Evolutionary conservation across 2,888 invertebrate genomes (phyloP), one percentile per base, ranked within the genome.

Genomic region (Lypha dubia): DNA sequence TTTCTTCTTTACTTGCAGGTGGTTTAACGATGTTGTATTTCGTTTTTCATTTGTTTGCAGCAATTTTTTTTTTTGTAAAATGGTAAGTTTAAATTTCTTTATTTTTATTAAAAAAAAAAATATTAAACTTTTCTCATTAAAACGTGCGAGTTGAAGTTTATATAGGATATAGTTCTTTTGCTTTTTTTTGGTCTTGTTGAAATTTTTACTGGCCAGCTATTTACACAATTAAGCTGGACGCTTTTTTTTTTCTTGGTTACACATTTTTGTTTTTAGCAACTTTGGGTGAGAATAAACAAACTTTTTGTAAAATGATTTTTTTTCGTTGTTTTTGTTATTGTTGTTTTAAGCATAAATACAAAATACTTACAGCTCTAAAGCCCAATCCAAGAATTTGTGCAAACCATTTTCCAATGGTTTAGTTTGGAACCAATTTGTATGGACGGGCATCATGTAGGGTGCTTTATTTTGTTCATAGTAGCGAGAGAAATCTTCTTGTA

Each of bases 381-480:
- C 95, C 96, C 97, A 97, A 87, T 96, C 95, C 80, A 98, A 93
- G 93, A 98, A 98, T 92, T 97, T 97, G 88, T 96, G 95, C 1
- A 98, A 93, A 22, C 97, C 98, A 80, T 93, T 93, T 90, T 97
- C 97, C 13, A 97, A 93, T 88, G 95, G 96, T 89, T 96, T 97
- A 88, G 96, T 97, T 91, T 96, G 97, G 94, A 98, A 98, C 98
- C 98, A 98, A 92, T 98, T 98, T 0, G 98, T 98, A 90, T 98
- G 98, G 95, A 98, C 96, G 0, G 98, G 95, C 97, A 98, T 97
- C 97, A 97, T 97, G 92, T 98, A 98, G 0, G 97, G 97, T 1
- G 97, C 97, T 85, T 96, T 94, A 91, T 97, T 97, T 91, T 97
- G 97, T 38, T 96, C 95, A 89, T 97, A 97, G 91, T 96, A 94